These are phyloP conservation scores for Drosophila tsacasi DNA, from an alignment of 1,140 invertebrate genomes.

Conservation along the genomic window DNA sequence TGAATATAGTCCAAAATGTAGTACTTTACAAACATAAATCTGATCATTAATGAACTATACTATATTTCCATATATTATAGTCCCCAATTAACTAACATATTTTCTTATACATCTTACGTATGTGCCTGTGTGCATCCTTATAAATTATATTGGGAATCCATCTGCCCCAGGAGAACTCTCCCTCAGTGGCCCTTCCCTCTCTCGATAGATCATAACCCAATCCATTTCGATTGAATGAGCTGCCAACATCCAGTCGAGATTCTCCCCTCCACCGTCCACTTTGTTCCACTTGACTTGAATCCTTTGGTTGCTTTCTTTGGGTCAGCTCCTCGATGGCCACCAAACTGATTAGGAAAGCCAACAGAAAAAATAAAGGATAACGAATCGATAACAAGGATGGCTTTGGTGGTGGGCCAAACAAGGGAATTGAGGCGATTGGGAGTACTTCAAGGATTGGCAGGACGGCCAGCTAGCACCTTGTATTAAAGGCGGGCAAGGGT, in stretches of 20 bases:
- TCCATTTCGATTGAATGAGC: slow-evolving; percentile 43
- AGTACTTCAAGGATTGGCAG: slow-evolving; percentile 1
- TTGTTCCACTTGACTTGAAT: slow-evolving; percentile 45
- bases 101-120: background rate
- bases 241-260: slow-evolving; percentile 23
- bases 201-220: slow-evolving; percentile 34
- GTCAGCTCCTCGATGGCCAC: slow-evolving; percentile 36
- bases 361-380: slow-evolving; percentile 45
- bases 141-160: slow-evolving; percentile 21
- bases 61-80: background rate
- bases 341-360: slow-evolving; percentile 45
- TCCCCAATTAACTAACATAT: background rate
- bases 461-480: slow-evolving; percentile 31
- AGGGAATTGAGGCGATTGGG: background rate
- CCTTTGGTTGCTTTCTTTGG: slow-evolving; percentile 41
- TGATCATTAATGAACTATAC: background rate
- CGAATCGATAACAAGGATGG: slow-evolving; percentile 34
- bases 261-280: slow-evolving; percentile 16
- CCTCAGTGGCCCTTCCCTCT: background rate
- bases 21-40: background rate
- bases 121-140: background rate
- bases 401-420: background rate
- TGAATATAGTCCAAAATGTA: background rate
- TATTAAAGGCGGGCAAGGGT: slow-evolving; percentile 8
- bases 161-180: background rate